Percentiles rank a stretch among this genome's conserved stretches.
phyloP scores from a whole-genome alignment of 1,140 invertebrate genomes.

The Aethina tumida region DNA sequence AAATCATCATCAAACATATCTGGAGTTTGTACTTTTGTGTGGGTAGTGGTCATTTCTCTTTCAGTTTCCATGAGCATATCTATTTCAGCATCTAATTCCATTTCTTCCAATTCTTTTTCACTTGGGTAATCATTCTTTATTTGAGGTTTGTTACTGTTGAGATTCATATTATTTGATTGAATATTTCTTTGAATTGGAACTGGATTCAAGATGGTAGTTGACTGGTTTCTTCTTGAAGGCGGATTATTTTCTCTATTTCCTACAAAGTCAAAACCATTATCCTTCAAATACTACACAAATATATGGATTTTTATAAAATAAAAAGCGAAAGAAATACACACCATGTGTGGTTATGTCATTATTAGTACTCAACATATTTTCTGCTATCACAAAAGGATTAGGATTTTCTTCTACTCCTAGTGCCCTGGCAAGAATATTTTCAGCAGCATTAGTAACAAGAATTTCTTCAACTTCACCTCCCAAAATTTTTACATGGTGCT shows the following conservation, averaged over 20 bases:
- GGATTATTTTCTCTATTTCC: too few relatives aligned
- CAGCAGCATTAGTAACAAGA: constrained; percentile 45
- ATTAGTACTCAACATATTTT: constrained; percentile 11
- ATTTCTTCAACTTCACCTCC: constrained; percentile 67
- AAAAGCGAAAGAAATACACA: background rate
- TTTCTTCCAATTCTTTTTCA: constrained; percentile 12
- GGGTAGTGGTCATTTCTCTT: constrained; percentile 6
- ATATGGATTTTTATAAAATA: constrained; percentile 1
- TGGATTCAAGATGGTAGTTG: too few relatives aligned
- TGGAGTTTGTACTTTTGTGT: constrained; percentile 14
- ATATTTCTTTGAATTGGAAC: too few relatives aligned
- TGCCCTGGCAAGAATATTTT: constrained; percentile 49
- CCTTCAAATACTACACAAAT: too few relatives aligned
- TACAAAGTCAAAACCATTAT: too few relatives aligned
- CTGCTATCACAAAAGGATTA: constrained; percentile 35
- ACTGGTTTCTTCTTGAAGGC: too few relatives aligned
- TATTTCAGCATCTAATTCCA: constrained; percentile 16
- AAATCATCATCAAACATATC: constrained; percentile 23
- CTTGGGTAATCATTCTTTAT: background rate
- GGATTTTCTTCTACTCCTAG: constrained; percentile 42
- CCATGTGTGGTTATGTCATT: constrained; percentile 11
- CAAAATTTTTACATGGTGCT: constrained; percentile 50
- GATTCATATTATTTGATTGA: too few relatives aligned
- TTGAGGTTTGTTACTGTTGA: background rate
- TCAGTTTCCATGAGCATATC: constrained; percentile 20